These are phyloP conservation scores for Pseudopodoces humilis DNA, from an alignment of 2,113 vertebrate species.

Conservation along the genomic window DNA sequence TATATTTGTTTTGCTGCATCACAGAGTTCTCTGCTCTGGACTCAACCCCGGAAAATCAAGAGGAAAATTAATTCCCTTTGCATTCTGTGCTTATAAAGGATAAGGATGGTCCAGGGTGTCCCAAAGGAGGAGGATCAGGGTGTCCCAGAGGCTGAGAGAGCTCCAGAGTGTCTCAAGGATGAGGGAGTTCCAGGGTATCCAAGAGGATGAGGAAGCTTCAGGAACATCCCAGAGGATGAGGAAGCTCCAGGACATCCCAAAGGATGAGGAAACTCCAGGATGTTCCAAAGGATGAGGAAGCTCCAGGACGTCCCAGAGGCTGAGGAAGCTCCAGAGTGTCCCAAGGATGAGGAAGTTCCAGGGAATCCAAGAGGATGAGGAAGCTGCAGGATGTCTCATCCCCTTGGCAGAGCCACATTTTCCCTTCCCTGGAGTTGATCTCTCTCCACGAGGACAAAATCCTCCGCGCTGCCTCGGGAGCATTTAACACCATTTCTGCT, in stretches of 20 bases:
- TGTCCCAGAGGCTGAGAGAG: neutral
- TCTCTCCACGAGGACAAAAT: neutral
- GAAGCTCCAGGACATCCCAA: neutral
- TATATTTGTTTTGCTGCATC: neutral
- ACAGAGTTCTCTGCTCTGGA: neutral
- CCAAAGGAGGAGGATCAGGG: neutral
- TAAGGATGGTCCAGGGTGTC: neutral
- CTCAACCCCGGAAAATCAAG: neutral
- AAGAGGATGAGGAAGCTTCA: neutral
- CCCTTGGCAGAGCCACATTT: neutral
- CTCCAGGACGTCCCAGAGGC: neutral
- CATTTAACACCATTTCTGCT: neutral
- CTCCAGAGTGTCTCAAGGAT: neutral
- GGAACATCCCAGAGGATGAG: accelerated
- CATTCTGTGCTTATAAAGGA: neutral
- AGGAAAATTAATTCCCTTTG: neutral
- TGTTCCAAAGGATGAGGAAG: neutral
- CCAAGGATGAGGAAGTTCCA: no score
- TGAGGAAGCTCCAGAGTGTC: neutral
- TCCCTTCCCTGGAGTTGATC: neutral
- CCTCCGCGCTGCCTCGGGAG: neutral
- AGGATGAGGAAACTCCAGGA: no score
- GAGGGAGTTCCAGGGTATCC: neutral
- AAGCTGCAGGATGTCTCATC: neutral
- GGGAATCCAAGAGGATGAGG: neutral